phyloP scores from a whole-genome alignment of 2,113 vertebrate genomes.

The Carettochelys insculpta region DNA sequence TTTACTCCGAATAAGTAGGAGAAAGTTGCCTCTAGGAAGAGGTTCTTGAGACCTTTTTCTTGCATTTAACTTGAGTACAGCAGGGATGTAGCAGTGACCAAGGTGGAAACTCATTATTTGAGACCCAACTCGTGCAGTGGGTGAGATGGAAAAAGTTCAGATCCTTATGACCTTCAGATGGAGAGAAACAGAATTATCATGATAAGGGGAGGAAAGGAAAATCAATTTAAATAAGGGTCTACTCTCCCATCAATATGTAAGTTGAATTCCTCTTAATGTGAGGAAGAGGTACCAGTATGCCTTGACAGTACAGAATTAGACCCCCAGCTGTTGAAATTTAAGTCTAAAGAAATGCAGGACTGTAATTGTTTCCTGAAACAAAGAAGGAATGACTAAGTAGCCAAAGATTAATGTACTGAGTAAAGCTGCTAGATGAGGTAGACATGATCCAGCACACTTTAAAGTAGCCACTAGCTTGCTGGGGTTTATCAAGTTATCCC shows the following conservation, averaged over 20 bases:
- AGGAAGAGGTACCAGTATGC: background rate
- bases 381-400: constrained; percentile 16
- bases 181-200: constrained; percentile 36
- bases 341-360: background rate
- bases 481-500: constrained; percentile 13
- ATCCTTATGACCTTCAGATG: constrained; percentile 14
- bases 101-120: constrained; percentile 36
- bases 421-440: constrained; percentile 35
- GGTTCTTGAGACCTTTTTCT: constrained; percentile 26
- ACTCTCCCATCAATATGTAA: constrained; percentile 7
- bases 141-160: background rate
- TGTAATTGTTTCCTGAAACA: constrained; percentile 24
- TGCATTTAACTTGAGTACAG: background rate
- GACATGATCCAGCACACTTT: background rate
- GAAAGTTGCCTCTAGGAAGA: constrained; percentile 17
- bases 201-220: constrained; percentile 35
- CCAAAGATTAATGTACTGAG: constrained; percentile 9
- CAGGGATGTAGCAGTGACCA: background rate
- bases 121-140: constrained; percentile 27
- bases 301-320: background rate
- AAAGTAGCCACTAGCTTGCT: constrained; percentile 12
- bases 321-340: background rate
- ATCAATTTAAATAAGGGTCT: background rate
- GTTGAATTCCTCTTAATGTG: background rate
- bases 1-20: constrained; percentile 39